Conservation (phyloP, 2,888 invertebrate genomes). For the Orchesellides sinensis region DNA sequence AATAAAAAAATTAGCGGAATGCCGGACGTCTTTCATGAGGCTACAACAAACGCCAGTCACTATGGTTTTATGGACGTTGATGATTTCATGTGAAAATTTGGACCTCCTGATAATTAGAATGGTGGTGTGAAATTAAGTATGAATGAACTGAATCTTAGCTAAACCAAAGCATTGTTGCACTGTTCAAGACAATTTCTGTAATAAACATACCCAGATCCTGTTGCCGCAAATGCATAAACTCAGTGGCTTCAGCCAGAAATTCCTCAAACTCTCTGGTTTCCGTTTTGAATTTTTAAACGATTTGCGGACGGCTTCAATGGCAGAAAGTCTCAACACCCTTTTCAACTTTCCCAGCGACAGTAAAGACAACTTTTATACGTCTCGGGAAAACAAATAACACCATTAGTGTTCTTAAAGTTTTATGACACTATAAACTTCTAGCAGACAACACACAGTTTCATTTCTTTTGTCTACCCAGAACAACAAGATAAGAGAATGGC, state of each 20-base stretch:
- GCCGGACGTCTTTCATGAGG: too few relatives aligned
- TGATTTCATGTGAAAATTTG: too few relatives aligned
- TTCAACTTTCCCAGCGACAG: slow-evolving; percentile 11
- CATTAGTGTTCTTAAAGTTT: neutral
- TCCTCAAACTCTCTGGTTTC: slow-evolving; percentile 58
- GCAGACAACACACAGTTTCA: too few relatives aligned
- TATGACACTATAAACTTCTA: slow-evolving; percentile 26
- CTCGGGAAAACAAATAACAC: slow-evolving; percentile 10
- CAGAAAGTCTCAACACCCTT: slow-evolving; percentile 29
- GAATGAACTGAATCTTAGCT: too few relatives aligned
- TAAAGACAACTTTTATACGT: neutral
- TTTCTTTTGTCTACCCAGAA: too few relatives aligned
- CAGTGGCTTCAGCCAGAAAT: slow-evolving; percentile 62
- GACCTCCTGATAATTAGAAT: too few relatives aligned
- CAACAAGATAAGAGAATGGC: too few relatives aligned
- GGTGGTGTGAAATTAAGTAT: too few relatives aligned
- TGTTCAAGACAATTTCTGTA: too few relatives aligned
- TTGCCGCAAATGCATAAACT: slow-evolving; percentile 57
- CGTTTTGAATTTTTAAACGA: slow-evolving; percentile 41
- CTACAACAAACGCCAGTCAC: too few relatives aligned
- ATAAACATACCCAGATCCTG: slow-evolving; percentile 46
- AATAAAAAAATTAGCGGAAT: too few relatives aligned
- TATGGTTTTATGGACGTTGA: neutral
- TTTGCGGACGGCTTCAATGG: slow-evolving; percentile 34
- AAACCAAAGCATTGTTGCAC: too few relatives aligned